phyloP scores from a whole-genome alignment of 2,888 invertebrate species.

The Megastigmus dorsalis region DNA sequence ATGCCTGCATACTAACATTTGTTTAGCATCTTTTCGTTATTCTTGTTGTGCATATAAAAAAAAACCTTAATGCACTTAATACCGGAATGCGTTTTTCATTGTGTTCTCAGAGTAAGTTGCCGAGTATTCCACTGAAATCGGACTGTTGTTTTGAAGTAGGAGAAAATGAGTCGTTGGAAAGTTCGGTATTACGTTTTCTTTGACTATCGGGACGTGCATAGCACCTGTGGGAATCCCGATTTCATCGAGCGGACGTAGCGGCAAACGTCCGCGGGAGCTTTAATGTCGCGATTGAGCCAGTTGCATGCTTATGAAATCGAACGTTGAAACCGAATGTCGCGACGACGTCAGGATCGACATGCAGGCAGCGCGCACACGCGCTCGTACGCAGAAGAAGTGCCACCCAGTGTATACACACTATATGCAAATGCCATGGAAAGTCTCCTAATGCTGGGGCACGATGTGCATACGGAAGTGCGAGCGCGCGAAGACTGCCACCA shows the following conservation, averaged over 20 bases:
- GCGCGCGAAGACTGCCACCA: not conserved
- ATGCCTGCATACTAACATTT: no score
- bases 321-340: not conserved
- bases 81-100: no score
- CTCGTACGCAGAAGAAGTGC: slow-evolving; percentile 16
- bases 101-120: no score
- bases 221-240: slow-evolving; percentile 33
- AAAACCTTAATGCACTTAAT: no score
- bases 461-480: slow-evolving; percentile 7
- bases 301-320: slow-evolving; percentile 58
- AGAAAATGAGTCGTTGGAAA: no score
- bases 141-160: no score
- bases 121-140: no score
- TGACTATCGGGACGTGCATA: not conserved
- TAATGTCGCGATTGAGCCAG: slow-evolving; percentile 66
- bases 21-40: no score
- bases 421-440: slow-evolving; percentile 60
- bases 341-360: slow-evolving; percentile 10
- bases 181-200: not conserved
- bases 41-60: no score
- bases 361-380: not conserved
- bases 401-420: slow-evolving; percentile 23
- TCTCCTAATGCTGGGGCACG: slow-evolving; percentile 58
- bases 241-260: slow-evolving; percentile 9
- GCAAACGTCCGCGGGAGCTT: slow-evolving; percentile 61